Conservation (phyloP, 1,140 invertebrate species). For the Archivesica marissinica region DNA sequence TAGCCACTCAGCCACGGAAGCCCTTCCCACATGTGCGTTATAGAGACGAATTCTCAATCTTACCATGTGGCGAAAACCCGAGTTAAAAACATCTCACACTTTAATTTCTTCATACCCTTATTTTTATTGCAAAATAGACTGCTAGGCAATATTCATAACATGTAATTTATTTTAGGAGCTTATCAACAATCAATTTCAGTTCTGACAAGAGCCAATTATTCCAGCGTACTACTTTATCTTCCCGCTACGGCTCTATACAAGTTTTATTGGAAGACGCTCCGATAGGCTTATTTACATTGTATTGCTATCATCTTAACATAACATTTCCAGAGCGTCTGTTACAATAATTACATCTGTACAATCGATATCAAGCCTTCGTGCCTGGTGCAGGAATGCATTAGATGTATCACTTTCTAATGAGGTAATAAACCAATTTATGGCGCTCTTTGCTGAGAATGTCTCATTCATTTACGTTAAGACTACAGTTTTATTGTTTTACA, state of each 20-base stretch:
- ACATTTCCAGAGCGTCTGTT: neutral
- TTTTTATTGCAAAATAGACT: neutral
- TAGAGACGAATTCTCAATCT: neutral
- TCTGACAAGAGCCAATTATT: slow-evolving; percentile 15
- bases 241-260: neutral
- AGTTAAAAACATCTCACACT: neutral
- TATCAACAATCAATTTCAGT: neutral
- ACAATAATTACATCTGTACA: slow-evolving; percentile 11
- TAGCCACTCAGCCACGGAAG: neutral
- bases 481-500: slow-evolving; percentile 23
- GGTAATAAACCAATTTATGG: slow-evolving; percentile 27
- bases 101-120: neutral
- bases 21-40: neutral
- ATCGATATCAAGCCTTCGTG: neutral
- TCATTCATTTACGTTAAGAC: slow-evolving; percentile 19
- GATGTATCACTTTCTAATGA: slow-evolving; percentile 40
- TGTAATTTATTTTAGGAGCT: slow-evolving; percentile 18
- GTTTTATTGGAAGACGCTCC: neutral
- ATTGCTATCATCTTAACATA: slow-evolving; percentile 18
- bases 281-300: slow-evolving; percentile 30
- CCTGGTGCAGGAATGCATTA: slow-evolving; percentile 16
- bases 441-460: slow-evolving; percentile 28
- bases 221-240: neutral
- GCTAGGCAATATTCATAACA: slow-evolving; percentile 18
- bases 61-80: neutral